Evolutionary conservation across 2,888 invertebrate genomes (phyloP).

Genomic region (Bombylius discolor): DNA sequence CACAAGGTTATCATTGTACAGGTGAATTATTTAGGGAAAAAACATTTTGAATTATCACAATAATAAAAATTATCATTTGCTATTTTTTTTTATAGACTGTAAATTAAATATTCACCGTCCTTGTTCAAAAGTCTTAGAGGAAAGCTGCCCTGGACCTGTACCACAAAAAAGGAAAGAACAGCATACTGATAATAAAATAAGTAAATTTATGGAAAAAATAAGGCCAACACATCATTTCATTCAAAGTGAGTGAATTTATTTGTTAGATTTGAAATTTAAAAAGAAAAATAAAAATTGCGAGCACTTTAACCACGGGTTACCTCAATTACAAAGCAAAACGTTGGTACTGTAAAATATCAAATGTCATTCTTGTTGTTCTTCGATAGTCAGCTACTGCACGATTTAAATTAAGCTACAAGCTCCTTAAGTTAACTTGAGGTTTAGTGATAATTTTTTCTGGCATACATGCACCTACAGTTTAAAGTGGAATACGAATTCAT

Average conservation of each 20-base stretch:
- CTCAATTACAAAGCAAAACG: too few species aligned
- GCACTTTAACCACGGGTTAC: too few species aligned
- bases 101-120: constrained; percentile 73
- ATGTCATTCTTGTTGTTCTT: too few species aligned
- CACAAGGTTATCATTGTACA: constrained; percentile 91
- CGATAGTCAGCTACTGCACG: too few species aligned
- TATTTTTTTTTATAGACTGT: constrained; percentile 51
- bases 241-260: constrained; percentile 1
- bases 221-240: constrained; percentile 24
- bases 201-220: constrained; percentile 57
- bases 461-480: too few species aligned
- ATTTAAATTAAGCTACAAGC: too few species aligned
- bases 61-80: constrained; percentile 12
- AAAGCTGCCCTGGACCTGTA: constrained; percentile 63
- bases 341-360: too few species aligned
- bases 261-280: background rate
- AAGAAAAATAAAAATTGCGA: background rate
- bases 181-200: constrained; percentile 53
- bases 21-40: constrained; percentile 43
- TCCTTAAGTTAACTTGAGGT: too few species aligned
- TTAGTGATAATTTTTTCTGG: too few species aligned
- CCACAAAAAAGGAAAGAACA: constrained; percentile 45
- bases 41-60: background rate
- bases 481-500: too few species aligned
- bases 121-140: constrained; percentile 68